Conservation (phyloP, 2,797 vertebrate species). For the Molossus alvarezi region DNA sequence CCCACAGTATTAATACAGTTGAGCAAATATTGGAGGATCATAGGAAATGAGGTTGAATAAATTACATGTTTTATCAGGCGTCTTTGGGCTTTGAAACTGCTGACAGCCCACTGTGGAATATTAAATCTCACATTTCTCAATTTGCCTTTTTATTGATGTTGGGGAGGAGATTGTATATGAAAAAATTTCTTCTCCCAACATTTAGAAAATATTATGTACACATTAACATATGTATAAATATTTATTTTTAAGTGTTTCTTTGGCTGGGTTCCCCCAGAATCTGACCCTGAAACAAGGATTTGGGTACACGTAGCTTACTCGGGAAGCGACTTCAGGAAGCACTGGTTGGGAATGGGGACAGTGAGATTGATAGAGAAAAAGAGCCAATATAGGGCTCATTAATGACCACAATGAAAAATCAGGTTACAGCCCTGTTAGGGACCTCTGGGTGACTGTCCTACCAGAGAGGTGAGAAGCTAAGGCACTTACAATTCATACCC, state of each 20-base stretch:
- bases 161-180: slow-evolving; percentile 75
- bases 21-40: slow-evolving; percentile 87
- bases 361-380: neutral
- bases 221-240: slow-evolving; percentile 76
- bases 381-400: slow-evolving; percentile 16
- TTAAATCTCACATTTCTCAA: slow-evolving; percentile 85
- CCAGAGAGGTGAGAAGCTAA: neutral
- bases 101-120: slow-evolving; percentile 84
- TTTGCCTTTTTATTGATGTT: slow-evolving; percentile 85
- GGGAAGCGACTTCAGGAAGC: slow-evolving; percentile 43
- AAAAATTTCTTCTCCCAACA: slow-evolving; percentile 71
- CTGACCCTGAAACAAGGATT: slow-evolving; percentile 63
- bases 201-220: slow-evolving; percentile 77
- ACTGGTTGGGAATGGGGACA: neutral
- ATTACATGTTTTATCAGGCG: slow-evolving; percentile 87
- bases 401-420: neutral
- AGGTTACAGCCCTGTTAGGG: neutral
- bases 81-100: slow-evolving; percentile 86
- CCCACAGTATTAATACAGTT: slow-evolving; percentile 86
- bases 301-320: slow-evolving; percentile 30
- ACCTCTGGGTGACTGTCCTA: neutral
- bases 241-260: slow-evolving; percentile 77
- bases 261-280: neutral
- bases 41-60: slow-evolving; percentile 88
- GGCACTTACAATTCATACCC: neutral